Evolutionary conservation across 2,888 invertebrate genomes (phyloP).

Genomic region (Cantharis nigra): DNA sequence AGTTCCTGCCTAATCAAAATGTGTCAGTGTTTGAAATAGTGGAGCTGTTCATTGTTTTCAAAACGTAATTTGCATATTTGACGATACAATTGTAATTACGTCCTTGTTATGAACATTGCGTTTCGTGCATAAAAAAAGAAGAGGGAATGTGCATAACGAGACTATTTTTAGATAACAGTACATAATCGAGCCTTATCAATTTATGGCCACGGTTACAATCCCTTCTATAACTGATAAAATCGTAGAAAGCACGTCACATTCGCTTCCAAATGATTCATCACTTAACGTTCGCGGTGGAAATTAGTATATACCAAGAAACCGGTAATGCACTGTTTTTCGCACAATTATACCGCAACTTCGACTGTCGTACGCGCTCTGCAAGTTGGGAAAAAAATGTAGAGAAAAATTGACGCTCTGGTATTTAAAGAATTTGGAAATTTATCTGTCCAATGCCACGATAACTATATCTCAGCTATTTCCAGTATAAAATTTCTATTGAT

Average conservation of each 20-base stretch:
- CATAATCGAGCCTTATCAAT: constrained; percentile 8
- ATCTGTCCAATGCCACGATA: background rate
- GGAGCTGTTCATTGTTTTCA: constrained; percentile 22
- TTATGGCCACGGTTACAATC: constrained; percentile 14
- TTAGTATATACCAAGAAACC: background rate
- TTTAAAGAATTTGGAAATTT: background rate
- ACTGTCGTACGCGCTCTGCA: background rate
- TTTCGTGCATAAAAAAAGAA: constrained; percentile 4
- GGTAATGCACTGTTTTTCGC: background rate
- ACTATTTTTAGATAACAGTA: constrained; percentile 22
- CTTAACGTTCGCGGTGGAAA: background rate
- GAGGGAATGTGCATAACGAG: constrained; percentile 6
- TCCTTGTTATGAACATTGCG: constrained; percentile 23
- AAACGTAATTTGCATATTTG: constrained; percentile 14
- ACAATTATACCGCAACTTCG: background rate
- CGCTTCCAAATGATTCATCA: background rate
- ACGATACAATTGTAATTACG: constrained; percentile 19
- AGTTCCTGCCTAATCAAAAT: constrained; percentile 21
- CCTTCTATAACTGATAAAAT: constrained; percentile 2
- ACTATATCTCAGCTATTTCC: background rate
- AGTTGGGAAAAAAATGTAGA: background rate
- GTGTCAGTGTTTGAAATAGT: constrained; percentile 17
- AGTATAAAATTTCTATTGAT: background rate
- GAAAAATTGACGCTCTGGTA: background rate
- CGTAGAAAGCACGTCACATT: constrained; percentile 7